Evolutionary conservation across 2,113 vertebrate genomes (phyloP).

Genomic region (Antechinus stuartii): DNA sequence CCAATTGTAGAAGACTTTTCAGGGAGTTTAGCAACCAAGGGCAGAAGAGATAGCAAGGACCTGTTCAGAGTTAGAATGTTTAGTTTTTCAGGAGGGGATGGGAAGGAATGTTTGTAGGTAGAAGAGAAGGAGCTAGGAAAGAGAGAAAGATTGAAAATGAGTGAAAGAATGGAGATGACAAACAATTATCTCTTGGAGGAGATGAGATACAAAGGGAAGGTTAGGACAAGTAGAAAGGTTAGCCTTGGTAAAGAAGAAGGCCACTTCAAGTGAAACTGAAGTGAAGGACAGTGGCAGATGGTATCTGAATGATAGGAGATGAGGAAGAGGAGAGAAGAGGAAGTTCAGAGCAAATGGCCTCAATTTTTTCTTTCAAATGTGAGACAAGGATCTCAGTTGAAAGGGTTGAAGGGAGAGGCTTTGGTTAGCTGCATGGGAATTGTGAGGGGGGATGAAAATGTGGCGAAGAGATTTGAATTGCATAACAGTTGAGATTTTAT

Average conservation of each 20-base stretch:
- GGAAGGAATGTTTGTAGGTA: neutral
- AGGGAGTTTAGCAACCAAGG: neutral
- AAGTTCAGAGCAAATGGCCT: neutral
- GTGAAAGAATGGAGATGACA: neutral
- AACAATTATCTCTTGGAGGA: neutral
- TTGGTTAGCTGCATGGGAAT: neutral
- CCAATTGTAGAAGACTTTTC: neutral
- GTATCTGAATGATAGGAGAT: neutral
- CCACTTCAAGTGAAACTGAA: neutral
- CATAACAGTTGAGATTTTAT: neutral
- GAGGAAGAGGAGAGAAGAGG: neutral
- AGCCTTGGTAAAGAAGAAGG: neutral
- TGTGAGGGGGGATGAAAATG: neutral
- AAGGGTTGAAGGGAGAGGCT: neutral
- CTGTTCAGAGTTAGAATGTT: neutral
- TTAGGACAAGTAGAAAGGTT: neutral
- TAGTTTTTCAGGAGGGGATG: neutral
- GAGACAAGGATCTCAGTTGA: neutral
- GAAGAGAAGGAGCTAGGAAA: neutral
- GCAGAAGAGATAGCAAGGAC: neutral
- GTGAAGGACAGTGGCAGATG: neutral
- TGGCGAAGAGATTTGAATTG: neutral
- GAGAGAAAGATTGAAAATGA: neutral
- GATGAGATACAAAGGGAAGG: neutral
- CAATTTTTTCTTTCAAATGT: neutral